Evolutionary conservation across 2,888 invertebrate genomes (phyloP), one percentile per base, ranked within the genome.

Genomic region (Drosophila mulleri): DNA sequence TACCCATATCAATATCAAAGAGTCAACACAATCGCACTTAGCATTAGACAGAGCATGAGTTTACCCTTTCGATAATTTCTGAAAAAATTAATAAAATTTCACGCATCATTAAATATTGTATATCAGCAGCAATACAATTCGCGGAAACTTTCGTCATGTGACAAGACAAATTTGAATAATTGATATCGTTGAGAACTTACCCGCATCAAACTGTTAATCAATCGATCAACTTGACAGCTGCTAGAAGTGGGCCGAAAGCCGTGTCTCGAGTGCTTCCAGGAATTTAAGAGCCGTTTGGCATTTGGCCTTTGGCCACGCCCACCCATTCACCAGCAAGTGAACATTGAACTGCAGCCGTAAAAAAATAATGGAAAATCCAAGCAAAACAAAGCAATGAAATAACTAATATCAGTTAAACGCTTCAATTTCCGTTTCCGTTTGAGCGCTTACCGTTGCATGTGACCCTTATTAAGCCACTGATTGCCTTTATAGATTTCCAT

Each of bases 381-480:
- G 2, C 3, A 18, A 18, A 56, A 14, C 18, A 20, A 32, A 44
- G 44, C 41, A 53, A 20, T 18, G 9, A 35, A 52, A 37, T 53
- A 54, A 45, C 37, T 37, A 52, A 66, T 73, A 42, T 29, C 58
- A 14, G 41, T 65, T 78, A 78, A 74, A 67, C 60, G 67, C 66
- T 78, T 80, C 61, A 68, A 69, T 39, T 67, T 54, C 64, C 47
- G 70, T 39, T 67, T 54, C 64, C 58, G 45, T 45, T 72, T n/a
- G 47, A 11, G 26, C 9, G 47, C 14, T 47, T 26, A 26, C 65
- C 56, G 44, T 77, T 57, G 63, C 70, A 60, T 65, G 66, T 47
- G 41, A 37, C 48, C 52, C 63, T 74, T 78, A 67, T 67, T 71
- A 74, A 50, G 63, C 71, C 58, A 39, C 68, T 61, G 64, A 72